phyloP scores from a whole-genome alignment of 2,113 vertebrate species.

The Mola mola region DNA sequence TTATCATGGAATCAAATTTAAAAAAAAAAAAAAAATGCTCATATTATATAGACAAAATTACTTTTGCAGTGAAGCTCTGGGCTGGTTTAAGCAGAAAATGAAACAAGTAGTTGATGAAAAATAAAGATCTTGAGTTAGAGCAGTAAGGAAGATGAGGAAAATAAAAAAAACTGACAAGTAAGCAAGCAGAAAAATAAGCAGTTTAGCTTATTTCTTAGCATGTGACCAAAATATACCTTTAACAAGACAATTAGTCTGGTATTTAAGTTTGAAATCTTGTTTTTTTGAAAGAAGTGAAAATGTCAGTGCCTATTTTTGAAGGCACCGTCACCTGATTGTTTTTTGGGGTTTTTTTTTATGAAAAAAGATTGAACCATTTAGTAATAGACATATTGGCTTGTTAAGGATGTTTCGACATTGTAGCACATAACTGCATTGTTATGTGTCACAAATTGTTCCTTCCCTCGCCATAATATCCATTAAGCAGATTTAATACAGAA shows the following conservation, averaged over 20 bases:
- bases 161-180: constrained; percentile 29
- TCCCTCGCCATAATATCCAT: constrained; percentile 24
- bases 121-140: constrained; percentile 30
- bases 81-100: constrained; percentile 44
- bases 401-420: constrained; percentile 46
- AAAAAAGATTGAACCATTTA: constrained; percentile 56
- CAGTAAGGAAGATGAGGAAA: constrained; percentile 32
- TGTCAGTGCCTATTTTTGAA: neutral
- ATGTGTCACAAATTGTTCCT: constrained; percentile 37
- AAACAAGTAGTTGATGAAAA: constrained; percentile 29
- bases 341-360: neutral
- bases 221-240: constrained; percentile 34
- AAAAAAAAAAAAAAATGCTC: constrained; percentile 1
- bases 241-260: constrained; percentile 32
- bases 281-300: constrained; percentile 28
- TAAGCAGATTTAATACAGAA: constrained; percentile 12
- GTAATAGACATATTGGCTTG: constrained; percentile 45
- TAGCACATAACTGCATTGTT: constrained; percentile 39
- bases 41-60: neutral
- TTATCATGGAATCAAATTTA: neutral
- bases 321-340: constrained; percentile 6
- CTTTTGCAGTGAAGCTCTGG: constrained; percentile 28
- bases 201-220: constrained; percentile 35
- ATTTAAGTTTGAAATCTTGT: constrained; percentile 57
- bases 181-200: constrained; percentile 54